Percentiles rank a stretch among this genome's conserved stretches.
Conservation (phyloP, 1,140 invertebrate species). For the Lucilia sericata region DNA sequence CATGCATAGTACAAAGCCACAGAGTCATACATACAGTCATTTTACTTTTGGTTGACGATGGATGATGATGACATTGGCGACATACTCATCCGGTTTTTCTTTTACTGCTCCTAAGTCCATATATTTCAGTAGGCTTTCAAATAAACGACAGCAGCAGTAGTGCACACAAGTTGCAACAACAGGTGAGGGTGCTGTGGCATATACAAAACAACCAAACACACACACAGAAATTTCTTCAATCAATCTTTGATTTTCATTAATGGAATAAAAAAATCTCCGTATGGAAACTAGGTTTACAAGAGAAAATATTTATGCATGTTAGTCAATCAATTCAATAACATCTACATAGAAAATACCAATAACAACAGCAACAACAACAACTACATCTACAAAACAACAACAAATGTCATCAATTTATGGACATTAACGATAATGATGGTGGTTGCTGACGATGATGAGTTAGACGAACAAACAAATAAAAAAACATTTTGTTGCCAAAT, state of each 20-base stretch:
- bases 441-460: neutral
- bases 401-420: constrained; percentile 42
- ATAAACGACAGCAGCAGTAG: neutral
- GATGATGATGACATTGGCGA: constrained; percentile 51
- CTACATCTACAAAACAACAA: neutral
- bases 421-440: constrained; percentile 36
- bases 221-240: neutral
- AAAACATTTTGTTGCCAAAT: neutral
- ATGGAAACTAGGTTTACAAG: constrained; percentile 40
- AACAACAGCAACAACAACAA: neutral
- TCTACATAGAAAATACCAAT: constrained; percentile 6
- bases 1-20: neutral
- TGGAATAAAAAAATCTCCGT: neutral
- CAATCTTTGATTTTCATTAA: constrained; percentile 29
- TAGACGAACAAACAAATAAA: neutral
- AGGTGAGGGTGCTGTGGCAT: constrained; percentile 1
- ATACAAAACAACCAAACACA: neutral
- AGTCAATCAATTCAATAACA: constrained; percentile 34
- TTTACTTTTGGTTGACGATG: constrained; percentile 63
- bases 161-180: neutral
- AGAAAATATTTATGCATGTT: constrained; percentile 40
- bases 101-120: neutral
- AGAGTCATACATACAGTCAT: constrained; percentile 38
- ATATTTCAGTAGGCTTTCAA: constrained; percentile 10
- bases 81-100: constrained; percentile 66